Evolutionary conservation across 2,888 invertebrate species (phyloP), one percentile per base, ranked within the genome.

Genomic region (Itoplectis maculator): DNA sequence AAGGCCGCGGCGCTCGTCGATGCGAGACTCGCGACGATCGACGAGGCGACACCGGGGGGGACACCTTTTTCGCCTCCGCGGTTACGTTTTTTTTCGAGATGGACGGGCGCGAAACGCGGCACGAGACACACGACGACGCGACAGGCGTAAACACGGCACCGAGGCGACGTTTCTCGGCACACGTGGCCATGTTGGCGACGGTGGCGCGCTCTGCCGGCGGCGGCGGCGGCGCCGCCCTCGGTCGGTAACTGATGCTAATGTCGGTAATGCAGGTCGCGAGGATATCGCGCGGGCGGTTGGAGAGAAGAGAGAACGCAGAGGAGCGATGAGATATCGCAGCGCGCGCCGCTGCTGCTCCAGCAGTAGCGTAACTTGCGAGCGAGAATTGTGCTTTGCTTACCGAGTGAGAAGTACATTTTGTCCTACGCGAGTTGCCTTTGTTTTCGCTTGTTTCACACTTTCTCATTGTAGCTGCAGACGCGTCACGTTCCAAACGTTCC

Each of bases 111-210:
- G 11, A 13, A n/a, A 23, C 20, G 51, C 40, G 18, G 40, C 51
- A 51, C 40, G 65, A 54, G 35, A 51, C 20, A 70, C 51, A 45
- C 15, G 11, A n/a, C 61, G n/a, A 73, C 29, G 29, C 29, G 18
- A n/a, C n/a, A n/a, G 69, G 20, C 81, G 80, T 86, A 86, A 85
- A 85, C 83, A 85, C 84, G 73, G n/a, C 69, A 75, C 65, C 56
- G 47, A 51, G n/a, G n/a, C 45, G 56, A 13, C 61, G 42, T 75
- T 20, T 87, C 83, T 81, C 87, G 89, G 88, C 91, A 91, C 91
- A 91, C 91, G 90, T 91, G 91, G 91, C 91, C 91, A 91, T 91
- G 88, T 91, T 91, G 90, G 88, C 89, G 87, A 86, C 47, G 20
- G 80, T 79, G 73, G 85, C 88, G 88, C 84, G 83, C 85, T 85